A percentile compares a stretch with the other conserved stretches of the same genome.
Conservation (phyloP, 2,113 vertebrate species). For the Daubentonia madagascariensis region DNA sequence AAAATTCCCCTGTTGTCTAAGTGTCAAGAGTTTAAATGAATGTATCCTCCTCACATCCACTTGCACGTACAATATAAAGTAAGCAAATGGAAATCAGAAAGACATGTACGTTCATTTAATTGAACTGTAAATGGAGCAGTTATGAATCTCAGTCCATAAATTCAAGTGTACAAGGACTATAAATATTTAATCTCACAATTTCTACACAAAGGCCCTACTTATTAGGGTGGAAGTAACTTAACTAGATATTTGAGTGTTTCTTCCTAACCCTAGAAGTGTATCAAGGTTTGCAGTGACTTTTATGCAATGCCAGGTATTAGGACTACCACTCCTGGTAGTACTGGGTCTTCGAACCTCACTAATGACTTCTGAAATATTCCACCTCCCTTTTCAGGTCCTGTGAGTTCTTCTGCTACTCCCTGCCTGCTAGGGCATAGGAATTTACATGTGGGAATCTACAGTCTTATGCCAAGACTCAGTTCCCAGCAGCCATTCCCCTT, state of each 20-base stretch:
- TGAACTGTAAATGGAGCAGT: neutral
- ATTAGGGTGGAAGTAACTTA: neutral
- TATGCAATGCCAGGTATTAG: neutral
- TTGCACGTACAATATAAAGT: neutral
- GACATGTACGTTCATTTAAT: neutral
- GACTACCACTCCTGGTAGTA: neutral
- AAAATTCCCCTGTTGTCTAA: neutral
- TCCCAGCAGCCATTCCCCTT: neutral
- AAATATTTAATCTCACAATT: neutral
- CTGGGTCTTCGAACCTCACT: neutral
- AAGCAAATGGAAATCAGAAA: neutral
- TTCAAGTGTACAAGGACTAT: neutral
- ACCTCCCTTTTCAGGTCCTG: neutral
- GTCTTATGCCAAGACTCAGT: no score
- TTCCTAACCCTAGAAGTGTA: neutral
- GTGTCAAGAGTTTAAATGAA: conserved; percentile 19
- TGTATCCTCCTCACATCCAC: neutral
- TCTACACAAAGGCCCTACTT: neutral
- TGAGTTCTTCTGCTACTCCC: neutral
- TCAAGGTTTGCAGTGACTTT: neutral
- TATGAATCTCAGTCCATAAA: neutral
- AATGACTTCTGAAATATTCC: neutral
- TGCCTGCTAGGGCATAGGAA: no score
- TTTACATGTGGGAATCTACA: neutral
- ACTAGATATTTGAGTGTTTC: neutral